These are phyloP conservation scores for Drosophila flavopinicola DNA, from an alignment of 2,888 invertebrate species.

Conservation along the genomic window DNA sequence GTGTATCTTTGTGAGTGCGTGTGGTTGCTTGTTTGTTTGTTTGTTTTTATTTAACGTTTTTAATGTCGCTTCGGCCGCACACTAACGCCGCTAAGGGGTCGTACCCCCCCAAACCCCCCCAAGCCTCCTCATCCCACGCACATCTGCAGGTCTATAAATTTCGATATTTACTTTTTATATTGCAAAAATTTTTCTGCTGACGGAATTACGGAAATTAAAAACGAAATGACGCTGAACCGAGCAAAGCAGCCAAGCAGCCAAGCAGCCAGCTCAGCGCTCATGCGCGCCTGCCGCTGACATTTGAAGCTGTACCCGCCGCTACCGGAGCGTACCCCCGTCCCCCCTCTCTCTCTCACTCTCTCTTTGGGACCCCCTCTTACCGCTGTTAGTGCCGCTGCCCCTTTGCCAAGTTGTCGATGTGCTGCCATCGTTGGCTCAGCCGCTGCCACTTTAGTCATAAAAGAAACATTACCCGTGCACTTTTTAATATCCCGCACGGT, in stretches of 20 bases:
- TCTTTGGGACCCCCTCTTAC: background rate
- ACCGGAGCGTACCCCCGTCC: no score
- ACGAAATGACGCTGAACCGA: conserved; percentile 81
- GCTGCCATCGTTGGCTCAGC: conserved; percentile 25
- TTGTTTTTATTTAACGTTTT: conserved; percentile 83
- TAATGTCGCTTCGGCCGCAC: conserved; percentile 78
- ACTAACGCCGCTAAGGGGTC: conserved; percentile 43
- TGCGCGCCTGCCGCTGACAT: conserved; percentile 71
- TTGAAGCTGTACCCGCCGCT: conserved; percentile 46
- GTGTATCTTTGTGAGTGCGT: conserved; percentile 40
- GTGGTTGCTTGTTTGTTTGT: conserved; percentile 47
- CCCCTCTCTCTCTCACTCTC: no score
- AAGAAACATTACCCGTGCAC: conserved; percentile 78
- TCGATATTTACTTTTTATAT: conserved; percentile 84
- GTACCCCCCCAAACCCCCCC: no score
- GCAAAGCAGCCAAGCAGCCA: background rate
- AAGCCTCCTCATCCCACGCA: conserved; percentile 33
- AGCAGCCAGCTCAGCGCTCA: conserved; percentile 49
- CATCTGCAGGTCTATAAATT: conserved; percentile 84
- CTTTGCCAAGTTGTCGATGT: conserved; percentile 10
- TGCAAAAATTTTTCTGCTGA: conserved; percentile 84
- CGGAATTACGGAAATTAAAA: conserved; percentile 85
- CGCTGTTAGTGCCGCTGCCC: conserved; percentile 9
- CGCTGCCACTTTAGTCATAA: conserved; percentile 78
- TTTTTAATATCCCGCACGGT: conserved; percentile 84